A percentile compares a stretch with the other conserved stretches of the same genome.
These are phyloP conservation scores for Pachypanchax playfairii DNA, from an alignment of 2,113 vertebrate genomes.

Conservation along the genomic window DNA sequence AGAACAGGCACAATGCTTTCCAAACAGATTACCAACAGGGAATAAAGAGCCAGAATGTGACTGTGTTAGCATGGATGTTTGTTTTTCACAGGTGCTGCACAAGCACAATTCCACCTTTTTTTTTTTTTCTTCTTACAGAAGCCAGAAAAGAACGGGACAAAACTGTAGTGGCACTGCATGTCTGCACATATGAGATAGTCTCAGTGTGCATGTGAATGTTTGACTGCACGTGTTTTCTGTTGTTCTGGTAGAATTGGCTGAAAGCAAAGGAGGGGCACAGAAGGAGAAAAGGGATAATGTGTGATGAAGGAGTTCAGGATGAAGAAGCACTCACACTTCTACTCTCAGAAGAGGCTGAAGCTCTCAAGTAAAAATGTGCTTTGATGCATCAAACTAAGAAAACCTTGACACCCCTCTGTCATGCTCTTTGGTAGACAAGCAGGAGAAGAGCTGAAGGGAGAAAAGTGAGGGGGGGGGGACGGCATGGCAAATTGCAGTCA, in stretches of 20 bases:
- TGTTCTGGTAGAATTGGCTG: conserved; percentile 50
- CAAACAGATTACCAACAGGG: conserved; percentile 68
- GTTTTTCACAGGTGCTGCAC: conserved; percentile 19
- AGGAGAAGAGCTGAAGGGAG: not conserved
- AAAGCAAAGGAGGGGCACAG: conserved; percentile 34
- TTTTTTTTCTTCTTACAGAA: too few relatives aligned
- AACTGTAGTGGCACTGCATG: conserved; percentile 47
- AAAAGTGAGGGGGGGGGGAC: not conserved
- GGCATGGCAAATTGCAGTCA: conserved; percentile 14
- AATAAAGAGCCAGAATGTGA: conserved; percentile 59
- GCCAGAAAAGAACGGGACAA: conserved; percentile 37
- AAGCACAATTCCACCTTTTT: conserved; percentile 24
- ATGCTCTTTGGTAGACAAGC: conserved; percentile 42
- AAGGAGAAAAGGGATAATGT: conserved; percentile 43
- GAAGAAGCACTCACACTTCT: conserved; percentile 34
- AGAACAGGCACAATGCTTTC: conserved; percentile 57
- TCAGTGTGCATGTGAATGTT: conserved; percentile 20
- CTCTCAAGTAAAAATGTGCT: conserved; percentile 54
- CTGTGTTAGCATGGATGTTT: conserved; percentile 39
- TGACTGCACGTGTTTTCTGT: conserved; percentile 52
- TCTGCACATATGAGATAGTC: conserved; percentile 49
- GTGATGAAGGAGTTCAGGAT: conserved; percentile 31
- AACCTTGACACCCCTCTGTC: conserved; percentile 33
- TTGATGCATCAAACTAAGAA: conserved; percentile 48
- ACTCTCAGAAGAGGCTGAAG: conserved; percentile 31